phyloP scores from a whole-genome alignment of 2,888 invertebrate species.

The Phania funesta region DNA sequence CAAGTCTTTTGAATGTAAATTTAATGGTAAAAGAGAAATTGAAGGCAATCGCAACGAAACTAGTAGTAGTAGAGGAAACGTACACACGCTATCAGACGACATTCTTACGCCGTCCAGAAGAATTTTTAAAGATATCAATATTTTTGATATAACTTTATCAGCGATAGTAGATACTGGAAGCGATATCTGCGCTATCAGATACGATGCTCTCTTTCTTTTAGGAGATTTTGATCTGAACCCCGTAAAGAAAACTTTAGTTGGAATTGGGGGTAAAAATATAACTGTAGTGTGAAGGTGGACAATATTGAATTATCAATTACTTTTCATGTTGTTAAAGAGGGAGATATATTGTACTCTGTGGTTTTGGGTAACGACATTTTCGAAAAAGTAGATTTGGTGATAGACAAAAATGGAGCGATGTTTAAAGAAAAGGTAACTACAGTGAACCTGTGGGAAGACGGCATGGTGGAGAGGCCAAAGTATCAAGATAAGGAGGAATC shows the following conservation, averaged over 20 bases:
- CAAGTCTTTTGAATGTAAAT: no score
- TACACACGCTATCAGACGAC: constrained; percentile 16
- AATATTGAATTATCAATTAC: no score
- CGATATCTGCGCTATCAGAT: constrained; percentile 35
- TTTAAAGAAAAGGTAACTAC: no score
- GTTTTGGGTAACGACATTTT: constrained; percentile 29
- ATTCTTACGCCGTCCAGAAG: not conserved
- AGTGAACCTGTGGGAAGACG: no score
- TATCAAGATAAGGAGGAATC: no score
- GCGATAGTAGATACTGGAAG: constrained; percentile 42
- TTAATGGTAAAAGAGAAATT: no score
- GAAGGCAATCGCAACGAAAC: no score
- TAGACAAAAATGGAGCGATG: no score
- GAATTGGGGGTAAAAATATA: constrained; percentile 43
- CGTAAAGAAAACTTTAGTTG: constrained; percentile 1
- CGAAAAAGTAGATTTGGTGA: no score
- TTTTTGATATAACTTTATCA: constrained; percentile 10
- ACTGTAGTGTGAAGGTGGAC: not conserved
- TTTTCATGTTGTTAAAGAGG: not conserved
- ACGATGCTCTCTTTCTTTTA: constrained; percentile 21
- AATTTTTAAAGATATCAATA: constrained; percentile 12
- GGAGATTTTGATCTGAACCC: constrained; percentile 15
- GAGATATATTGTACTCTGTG: constrained; percentile 26
- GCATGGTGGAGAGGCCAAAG: no score
- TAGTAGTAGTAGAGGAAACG: not conserved